Conservation (phyloP, 2,113 vertebrate species). For the Phyllopteryx taeniolatus region DNA sequence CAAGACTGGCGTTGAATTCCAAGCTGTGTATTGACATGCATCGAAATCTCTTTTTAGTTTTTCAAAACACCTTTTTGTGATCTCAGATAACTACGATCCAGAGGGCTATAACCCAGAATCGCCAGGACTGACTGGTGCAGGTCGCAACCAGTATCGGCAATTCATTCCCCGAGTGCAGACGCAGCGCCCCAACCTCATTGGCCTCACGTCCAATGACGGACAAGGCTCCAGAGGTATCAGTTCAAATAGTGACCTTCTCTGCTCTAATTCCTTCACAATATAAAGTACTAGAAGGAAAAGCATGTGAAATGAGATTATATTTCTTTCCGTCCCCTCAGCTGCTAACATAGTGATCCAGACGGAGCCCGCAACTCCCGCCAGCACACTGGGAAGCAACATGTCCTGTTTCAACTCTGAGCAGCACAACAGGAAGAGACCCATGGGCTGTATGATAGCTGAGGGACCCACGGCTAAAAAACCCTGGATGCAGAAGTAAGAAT, state of each 20-base stretch:
- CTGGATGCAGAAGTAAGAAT: slow-evolving; percentile 92
- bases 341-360: slow-evolving; percentile 95
- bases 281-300: not conserved
- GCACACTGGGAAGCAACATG: slow-evolving; percentile 72
- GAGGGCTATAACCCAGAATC: slow-evolving; percentile 99
- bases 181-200: slow-evolving; percentile 94
- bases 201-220: slow-evolving; percentile 90
- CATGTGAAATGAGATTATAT: too few species aligned
- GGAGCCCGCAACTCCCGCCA: slow-evolving; percentile 79
- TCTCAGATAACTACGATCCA: slow-evolving; percentile 90
- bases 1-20: too few species aligned
- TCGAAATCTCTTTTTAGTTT: not conserved
- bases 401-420: slow-evolving; percentile 85
- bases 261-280: not conserved
- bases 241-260: not conserved
- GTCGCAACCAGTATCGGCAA: slow-evolving; percentile 88
- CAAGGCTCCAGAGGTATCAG: slow-evolving; percentile 85
- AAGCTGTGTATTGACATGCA: not conserved
- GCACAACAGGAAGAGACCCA: slow-evolving; percentile 84
- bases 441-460: slow-evolving; percentile 71
- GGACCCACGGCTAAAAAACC: slow-evolving; percentile 84
- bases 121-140: slow-evolving; percentile 90
- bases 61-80: slow-evolving; percentile 7
- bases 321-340: slow-evolving; percentile 67
- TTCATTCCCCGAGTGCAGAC: slow-evolving; percentile 94